These are phyloP conservation scores for Speoplatyrhinus poulsoni DNA, from an alignment of 2,113 vertebrate species.

Conservation along the genomic window DNA sequence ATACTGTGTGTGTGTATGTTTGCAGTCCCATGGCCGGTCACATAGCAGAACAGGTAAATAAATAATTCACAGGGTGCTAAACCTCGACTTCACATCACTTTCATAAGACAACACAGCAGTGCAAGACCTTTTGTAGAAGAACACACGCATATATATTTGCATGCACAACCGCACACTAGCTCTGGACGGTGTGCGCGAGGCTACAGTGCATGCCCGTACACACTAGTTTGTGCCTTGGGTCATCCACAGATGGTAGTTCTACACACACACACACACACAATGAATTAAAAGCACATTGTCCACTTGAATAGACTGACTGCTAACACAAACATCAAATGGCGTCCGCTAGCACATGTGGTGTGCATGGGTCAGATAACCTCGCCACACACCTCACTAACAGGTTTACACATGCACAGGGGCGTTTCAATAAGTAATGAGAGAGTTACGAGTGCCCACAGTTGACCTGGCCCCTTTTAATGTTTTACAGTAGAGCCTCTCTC, in stretches of 20 bases:
- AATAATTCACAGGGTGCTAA: conserved; percentile 71
- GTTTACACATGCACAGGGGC: conserved; percentile 41
- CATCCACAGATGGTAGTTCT: too few relatives aligned
- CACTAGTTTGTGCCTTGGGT: too few relatives aligned
- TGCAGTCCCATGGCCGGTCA: conserved; percentile 38
- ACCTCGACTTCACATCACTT: conserved; percentile 64
- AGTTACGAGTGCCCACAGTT: conserved; percentile 49
- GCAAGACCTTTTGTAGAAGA: not conserved
- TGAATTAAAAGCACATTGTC: not conserved
- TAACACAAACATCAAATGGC: conserved; percentile 5
- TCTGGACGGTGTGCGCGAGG: too few relatives aligned
- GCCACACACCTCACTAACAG: conserved; percentile 38
- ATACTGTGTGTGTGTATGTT: conserved; percentile 22
- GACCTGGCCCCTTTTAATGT: conserved; percentile 64
- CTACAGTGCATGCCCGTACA: too few relatives aligned
- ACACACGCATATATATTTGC: not conserved
- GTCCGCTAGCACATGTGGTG: not conserved
- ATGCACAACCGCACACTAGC: not conserved
- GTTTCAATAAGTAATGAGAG: conserved; percentile 65
- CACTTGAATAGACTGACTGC: not conserved
- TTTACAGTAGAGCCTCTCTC: conserved; percentile 51
- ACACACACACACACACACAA: not conserved
- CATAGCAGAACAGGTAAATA: conserved; percentile 40
- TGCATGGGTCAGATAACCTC: not conserved
- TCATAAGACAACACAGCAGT: conserved; percentile 50